Evolutionary conservation across 2,888 invertebrate genomes (phyloP).

Genomic region (Lydus trimaculatus): DNA sequence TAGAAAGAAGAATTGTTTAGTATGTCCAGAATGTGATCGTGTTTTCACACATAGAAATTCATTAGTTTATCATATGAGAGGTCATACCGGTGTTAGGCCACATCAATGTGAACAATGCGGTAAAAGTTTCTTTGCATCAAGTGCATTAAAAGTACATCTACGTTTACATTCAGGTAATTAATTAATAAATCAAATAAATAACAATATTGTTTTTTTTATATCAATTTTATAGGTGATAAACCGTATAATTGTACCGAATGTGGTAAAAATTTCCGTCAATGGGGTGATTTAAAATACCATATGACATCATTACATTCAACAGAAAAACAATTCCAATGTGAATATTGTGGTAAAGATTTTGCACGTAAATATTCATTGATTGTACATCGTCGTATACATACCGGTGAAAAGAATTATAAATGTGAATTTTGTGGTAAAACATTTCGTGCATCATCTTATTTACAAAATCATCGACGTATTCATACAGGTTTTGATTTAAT

Average conservation of each 20-base stretch:
- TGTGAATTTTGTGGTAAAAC: conserved; percentile 85
- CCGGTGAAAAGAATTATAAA: conserved; percentile 85
- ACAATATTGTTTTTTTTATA: neutral
- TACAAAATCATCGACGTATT: conserved; percentile 83
- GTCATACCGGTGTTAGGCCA: conserved; percentile 76
- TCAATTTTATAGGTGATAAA: conserved; percentile 70
- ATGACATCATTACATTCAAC: conserved; percentile 82
- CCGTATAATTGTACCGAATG: conserved; percentile 85
- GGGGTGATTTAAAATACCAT: conserved; percentile 90
- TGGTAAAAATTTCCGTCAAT: conserved; percentile 81
- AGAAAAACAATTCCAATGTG: conserved; percentile 85
- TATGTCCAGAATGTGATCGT: conserved; percentile 73
- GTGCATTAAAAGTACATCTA: conserved; percentile 83
- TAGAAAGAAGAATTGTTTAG: conserved; percentile 45
- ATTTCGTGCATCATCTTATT: conserved; percentile 85
- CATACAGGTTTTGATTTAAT: conserved; percentile 73
- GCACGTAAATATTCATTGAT: conserved; percentile 87
- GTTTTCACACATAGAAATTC: conserved; percentile 85
- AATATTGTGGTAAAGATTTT: conserved; percentile 88
- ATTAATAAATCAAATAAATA: too few species aligned
- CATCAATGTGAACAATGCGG: conserved; percentile 82
- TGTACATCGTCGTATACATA: conserved; percentile 85
- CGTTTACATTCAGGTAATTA: conserved; percentile 71
- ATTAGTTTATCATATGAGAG: conserved; percentile 81
- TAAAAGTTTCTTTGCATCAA: conserved; percentile 82